Base-by-base conservation (phyloP, 1,140 invertebrate genomes). In the Cyclargus thomasi region DNA sequence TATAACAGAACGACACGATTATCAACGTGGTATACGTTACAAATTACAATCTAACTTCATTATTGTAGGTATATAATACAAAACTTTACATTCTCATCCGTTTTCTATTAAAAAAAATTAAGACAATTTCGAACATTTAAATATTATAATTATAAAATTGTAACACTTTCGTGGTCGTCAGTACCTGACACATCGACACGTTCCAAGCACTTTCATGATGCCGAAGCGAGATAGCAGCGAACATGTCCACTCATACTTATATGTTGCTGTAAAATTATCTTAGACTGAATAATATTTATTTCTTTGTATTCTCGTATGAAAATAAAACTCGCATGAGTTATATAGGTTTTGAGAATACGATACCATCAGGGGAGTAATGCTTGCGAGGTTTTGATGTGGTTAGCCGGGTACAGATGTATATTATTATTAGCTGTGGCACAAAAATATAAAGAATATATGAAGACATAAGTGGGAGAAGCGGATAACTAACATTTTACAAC, bases 121-220 rank as follows among this genome's bases (percentile, higher is more conserved):
- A n/a, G n/a, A n/a, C n/a, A n/a, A n/a, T n/a, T n/a, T n/a, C n/a
- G n/a, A n/a, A n/a, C n/a, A n/a, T n/a, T n/a, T n/a, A n/a, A 35
- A 35, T 35, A 35, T 35, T 35, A 8, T 35, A 35, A 8, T 35
- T 35, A 8, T 35, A 35, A 14, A 47, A 14, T 29, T 20, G 8
- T 67, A 68, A 23, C 67, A 70, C 57, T 72, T 74, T 29, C 74
- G 57, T 65, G 6, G 6, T 0, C 63, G 47, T 17, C 67, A 62
- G 68, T 75, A 77, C 75, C 22, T 64, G 53, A 62, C 62, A 71
- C 73, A 68, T 75, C 74, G 75, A 78, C 80, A 78, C 75, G 77
- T 78, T 64, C 73, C 71, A 71, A 76, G 53, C 70, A 74, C 80
- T 80, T 82, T 82, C 21, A 71, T 80, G 80, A 82, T 82, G 78